A percentile compares a stretch with the other conserved stretches of the same genome.
Evolutionary conservation across 2,797 vertebrate genomes (phyloP).

Genomic region (Notoglanidium macrostoma): DNA sequence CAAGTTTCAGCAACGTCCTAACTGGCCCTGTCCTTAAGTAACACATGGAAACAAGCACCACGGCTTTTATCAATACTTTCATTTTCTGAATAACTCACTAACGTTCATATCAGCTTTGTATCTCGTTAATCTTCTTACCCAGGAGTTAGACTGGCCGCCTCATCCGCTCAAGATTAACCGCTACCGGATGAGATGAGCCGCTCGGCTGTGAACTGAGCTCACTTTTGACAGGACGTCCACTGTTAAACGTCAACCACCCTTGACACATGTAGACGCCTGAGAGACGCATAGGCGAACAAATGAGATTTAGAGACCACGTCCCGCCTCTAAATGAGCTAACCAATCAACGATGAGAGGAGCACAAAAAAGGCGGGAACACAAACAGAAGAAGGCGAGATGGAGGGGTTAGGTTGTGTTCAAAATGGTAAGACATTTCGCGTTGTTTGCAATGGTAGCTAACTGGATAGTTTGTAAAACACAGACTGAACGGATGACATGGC

Average conservation of each 20-base stretch:
- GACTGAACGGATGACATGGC: neutral
- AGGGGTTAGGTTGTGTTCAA: neutral
- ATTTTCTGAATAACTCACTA: neutral
- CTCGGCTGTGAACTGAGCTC: neutral
- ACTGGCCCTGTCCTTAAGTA: too few species aligned
- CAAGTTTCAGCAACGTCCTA: neutral
- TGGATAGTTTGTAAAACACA: neutral
- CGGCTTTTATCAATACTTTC: neutral
- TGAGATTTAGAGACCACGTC: neutral
- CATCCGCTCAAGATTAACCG: constrained; percentile 3
- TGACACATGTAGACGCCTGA: neutral
- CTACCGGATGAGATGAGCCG: neutral
- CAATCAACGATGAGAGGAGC: neutral
- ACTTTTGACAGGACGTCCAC: constrained; percentile 1
- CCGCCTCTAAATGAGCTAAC: neutral
- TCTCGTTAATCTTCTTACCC: constrained; percentile 11
- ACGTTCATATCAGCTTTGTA: neutral
- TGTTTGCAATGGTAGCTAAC: neutral
- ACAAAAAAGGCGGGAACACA: neutral
- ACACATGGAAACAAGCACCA: neutral
- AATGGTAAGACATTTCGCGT: too few species aligned
- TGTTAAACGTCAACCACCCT: neutral
- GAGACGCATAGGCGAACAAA: neutral
- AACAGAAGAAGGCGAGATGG: constrained; percentile 20
- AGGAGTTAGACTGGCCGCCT: neutral